Base-by-base conservation (phyloP, 2,888 invertebrate species). In the Drosophila nigricruria region DNA sequence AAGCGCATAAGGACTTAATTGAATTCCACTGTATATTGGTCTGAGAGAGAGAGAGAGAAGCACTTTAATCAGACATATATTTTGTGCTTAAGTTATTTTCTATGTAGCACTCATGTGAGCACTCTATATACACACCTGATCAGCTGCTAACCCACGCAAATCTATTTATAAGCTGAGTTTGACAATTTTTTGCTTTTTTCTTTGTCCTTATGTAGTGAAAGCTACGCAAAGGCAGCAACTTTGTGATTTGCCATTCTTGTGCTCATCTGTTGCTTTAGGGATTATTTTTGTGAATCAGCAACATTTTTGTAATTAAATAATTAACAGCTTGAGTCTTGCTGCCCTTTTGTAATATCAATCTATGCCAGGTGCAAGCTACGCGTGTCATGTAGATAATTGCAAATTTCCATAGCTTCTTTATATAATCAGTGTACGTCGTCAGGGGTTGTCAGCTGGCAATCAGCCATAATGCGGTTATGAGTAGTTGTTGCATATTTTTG, bases 341-440 rank as follows among this genome's bases (percentile, higher is more conserved):
- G 12, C 5, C n/a, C 32, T n/a, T n/a, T 25, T 27, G 0, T 20
- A 10, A 27, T 12, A 77, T 67, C 54, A 67, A 67, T 72, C 38
- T 42, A 8, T 54, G 61, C 56, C 67, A 58, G 18, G 12, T 20
- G 27, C 56, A 59, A 50, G 12, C 10, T 23, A 27, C 36, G n/a
- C 16, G 1, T 32, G 25, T 6, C 45, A 23, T 40, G 20, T 18
- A 34, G 10, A 52, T 77, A 62, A 72, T 66, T 49, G 67, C 50
- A 47, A 40, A 38, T 34, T 53, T n/a, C 23, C 16, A 6, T 16
- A 42, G 47, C 18, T 57, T 42, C 20, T 54, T 38, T 47, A 42
- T 49, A 32, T 23, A 49, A 30, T 20, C n/a, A 16, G 20, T 38
- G 27, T 30, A 3, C 20, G 40, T 12, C 56, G 47, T 42, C 18